Base-by-base conservation (phyloP, 1,140 invertebrate species). In the honey bee (Apis mellifera) region DNA sequence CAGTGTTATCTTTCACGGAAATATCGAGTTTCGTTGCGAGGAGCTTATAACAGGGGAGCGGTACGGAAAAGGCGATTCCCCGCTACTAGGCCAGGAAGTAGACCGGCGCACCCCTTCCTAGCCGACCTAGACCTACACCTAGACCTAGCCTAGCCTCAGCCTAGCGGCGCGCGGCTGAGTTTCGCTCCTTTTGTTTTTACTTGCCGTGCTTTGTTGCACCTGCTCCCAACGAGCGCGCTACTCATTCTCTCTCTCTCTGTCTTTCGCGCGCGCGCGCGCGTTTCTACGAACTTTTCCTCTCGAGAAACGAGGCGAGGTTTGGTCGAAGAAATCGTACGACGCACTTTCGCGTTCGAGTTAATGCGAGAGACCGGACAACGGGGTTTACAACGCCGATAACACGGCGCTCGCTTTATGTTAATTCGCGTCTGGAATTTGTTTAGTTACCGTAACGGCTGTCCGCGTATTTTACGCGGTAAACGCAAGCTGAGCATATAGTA, bases 41-140 rank as follows among this genome's bases (percentile, higher is more conserved):
- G 13, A 57, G 21, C 12, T n/a, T 13, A 19, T 7, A 32, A 32
- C 32, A 42, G 32, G 2, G 21, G 54, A 60, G 55, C 21, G 57
- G 21, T 42, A n/a, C 82, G 83, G 85, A 69, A 88, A 87, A 79
- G 85, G 82, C 85, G 86, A 84, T 84, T 90, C 88, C 54, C 85
- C 78, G 86, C n/a, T 87, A 86, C 87, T 89, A 88, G 89, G 89
- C 85, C 90, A 91, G 88, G 85, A 90, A 90, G 90, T 87, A 85
- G 79, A 89, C 77, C 83, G 62, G 65, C 79, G 85, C 75, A 84
- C 85, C 82, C 79, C 81, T 88, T 82, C 88, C 87, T 70, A 80
- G 84, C 86, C 91, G 92, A 92, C 92, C 92, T 92, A 93, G 92
- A 93, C 92, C 92, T 93, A 92, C 89, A 93, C 92, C 91, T 90